A percentile compares a stretch with the other conserved stretches of the same genome.
Evolutionary conservation across 2,113 vertebrate genomes (phyloP).

Genomic region (Corvus cornix): DNA sequence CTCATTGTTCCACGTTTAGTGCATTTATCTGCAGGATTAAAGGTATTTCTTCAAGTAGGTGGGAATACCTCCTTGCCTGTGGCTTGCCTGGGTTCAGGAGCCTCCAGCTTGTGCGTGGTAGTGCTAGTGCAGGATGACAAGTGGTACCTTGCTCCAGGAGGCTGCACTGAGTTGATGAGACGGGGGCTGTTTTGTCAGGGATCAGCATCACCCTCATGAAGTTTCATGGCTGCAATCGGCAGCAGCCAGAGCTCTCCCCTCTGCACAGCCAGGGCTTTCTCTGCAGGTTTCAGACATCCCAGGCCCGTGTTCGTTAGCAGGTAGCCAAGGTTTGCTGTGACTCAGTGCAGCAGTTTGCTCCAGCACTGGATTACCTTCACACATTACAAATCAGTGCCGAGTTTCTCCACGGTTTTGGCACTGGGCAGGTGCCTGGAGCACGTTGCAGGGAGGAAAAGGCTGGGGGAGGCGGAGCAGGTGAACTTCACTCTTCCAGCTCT

Average conservation of each 20-base stretch:
- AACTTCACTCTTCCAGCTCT: background rate
- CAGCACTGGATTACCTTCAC: background rate
- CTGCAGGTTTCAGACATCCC: background rate
- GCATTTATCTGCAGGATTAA: background rate
- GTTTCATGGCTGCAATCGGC: background rate
- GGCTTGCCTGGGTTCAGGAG: background rate
- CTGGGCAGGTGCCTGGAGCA: constrained; percentile 52
- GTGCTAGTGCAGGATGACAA: background rate
- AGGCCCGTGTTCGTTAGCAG: background rate
- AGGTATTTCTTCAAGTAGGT: background rate
- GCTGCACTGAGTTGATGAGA: background rate
- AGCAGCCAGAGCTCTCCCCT: background rate
- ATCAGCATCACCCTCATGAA: accelerated
- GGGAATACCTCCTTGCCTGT: background rate
- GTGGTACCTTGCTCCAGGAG: background rate
- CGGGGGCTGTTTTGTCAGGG: background rate
- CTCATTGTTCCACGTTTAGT: accelerated
- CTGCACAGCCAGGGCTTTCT: background rate
- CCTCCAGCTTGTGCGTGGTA: accelerated
- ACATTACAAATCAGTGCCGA: background rate
- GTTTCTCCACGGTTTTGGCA: constrained; percentile 42
- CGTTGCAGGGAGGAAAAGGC: background rate
- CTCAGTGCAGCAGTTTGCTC: background rate
- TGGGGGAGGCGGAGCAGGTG: constrained; percentile 7
- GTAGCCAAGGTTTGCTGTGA: background rate